Evolutionary conservation across 2,888 invertebrate species (phyloP), one percentile per base, ranked within the genome.

Genomic region (Cerceris ruficornis): DNA sequence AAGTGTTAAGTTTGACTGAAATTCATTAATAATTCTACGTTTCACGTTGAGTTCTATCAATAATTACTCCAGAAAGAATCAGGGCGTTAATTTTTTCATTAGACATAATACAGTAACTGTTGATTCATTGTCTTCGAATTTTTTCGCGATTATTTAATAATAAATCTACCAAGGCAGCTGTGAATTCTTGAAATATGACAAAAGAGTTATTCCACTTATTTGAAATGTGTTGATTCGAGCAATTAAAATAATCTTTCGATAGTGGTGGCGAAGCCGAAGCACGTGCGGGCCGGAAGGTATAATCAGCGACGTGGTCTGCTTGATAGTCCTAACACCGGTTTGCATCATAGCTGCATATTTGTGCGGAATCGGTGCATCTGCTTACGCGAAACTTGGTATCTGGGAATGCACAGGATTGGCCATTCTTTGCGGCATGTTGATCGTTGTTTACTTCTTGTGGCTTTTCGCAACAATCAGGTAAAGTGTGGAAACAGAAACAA

Each of bases 291-390:
- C 92, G n/a, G 91, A 93, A 54, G 93, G 93, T 68, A 87, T 94
- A 43, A 86, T 92, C 50, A 93, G 93, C 39, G 94, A 94, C 84
- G 61, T 93, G 0, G 79, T 93, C 8, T 93, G 94, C 81, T 92
- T 94, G 52, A 52, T 93, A 5, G 75, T 94, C 8, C 89, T 94
- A 59, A 93, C 93, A 7, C 94, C 94, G 0, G 87, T 94, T 50
- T 93, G 94, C 57, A 78, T 92, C 1, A 89, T 92, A 43, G 93
- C 93, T 46, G 90, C 93, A 11, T 94, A 93, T 87, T 88, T 94
- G 15, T 94, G 94, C 87, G 90, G 92, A 28, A 84, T 92, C 50
- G 93, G 93, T 8, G 93, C 93, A 41, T 83, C 88, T 15, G 88
- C 91, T 14, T 93, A 93, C 76, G 80, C 88, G 28, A 83, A 82